A percentile compares a stretch with the other conserved stretches of the same genome.
Conservation (phyloP, 2,888 invertebrate species). For the Trachelus iudaicus region DNA sequence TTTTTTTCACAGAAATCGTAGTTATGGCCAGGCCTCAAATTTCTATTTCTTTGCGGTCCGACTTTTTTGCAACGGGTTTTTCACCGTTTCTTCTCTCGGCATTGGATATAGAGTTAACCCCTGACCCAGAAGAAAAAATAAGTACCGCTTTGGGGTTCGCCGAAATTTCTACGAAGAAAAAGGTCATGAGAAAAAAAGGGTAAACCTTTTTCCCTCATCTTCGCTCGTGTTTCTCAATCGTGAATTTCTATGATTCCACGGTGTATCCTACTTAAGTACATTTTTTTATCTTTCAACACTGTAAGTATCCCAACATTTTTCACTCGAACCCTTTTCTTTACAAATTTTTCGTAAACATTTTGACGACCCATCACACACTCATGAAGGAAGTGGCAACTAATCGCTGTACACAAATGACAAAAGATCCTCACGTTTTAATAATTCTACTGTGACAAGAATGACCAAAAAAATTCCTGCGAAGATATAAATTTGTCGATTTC, state of each 20-base stretch:
- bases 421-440: too few species aligned
- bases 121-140: constrained; percentile 31
- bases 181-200: not conserved
- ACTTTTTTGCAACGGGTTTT: constrained; percentile 16
- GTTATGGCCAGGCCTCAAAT: not conserved
- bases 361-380: too few species aligned
- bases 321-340: not conserved
- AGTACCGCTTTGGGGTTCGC: not conserved
- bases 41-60: constrained; percentile 26
- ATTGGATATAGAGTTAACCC: not conserved
- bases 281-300: not conserved
- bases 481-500: not conserved
- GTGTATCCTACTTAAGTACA: not conserved
- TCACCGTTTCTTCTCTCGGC: constrained; percentile 19
- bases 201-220: too few species aligned
- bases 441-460: too few species aligned
- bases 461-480: too few species aligned
- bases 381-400: too few species aligned
- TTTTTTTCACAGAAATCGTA: constrained; percentile 2
- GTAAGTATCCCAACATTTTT: not conserved
- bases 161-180: not conserved
- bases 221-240: too few species aligned
- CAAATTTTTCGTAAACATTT: too few species aligned
- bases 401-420: too few species aligned
- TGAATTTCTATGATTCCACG: not conserved